Percentiles rank a stretch among this genome's conserved stretches.
phyloP scores from a whole-genome alignment of 2,113 vertebrate species.

The Silurus meridionalis region DNA sequence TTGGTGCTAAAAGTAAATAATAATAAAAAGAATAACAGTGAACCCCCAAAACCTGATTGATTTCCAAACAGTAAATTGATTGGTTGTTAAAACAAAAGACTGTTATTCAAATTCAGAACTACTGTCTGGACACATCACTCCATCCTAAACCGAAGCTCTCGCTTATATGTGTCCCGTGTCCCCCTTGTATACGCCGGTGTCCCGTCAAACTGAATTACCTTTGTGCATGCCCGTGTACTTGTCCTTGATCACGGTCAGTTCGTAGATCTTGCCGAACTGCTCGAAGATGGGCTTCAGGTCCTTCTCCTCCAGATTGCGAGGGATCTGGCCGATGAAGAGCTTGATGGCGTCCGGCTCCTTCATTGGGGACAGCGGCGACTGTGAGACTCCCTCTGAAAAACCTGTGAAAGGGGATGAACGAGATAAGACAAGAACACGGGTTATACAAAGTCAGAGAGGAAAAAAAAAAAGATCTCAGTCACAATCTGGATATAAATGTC shows the following conservation, averaged over 20 bases:
- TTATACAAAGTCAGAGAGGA: background rate
- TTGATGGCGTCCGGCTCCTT: constrained; percentile 99
- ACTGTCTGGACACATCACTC: constrained; percentile 16
- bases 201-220: constrained; percentile 74
- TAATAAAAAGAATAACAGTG: background rate
- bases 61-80: background rate
- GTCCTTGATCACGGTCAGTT: constrained; percentile 99
- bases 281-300: constrained; percentile 99
- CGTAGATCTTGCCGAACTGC: constrained; percentile 99
- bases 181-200: constrained; percentile 23
- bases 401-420: background rate
- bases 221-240: constrained; percentile 99
- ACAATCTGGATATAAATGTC: background rate
- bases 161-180: constrained; percentile 25
- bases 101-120: background rate
- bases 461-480: background rate
- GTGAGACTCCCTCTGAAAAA: background rate
- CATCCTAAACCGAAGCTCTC: background rate
- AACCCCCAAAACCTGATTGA: too few species aligned
- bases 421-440: background rate
- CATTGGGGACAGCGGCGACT: constrained; percentile 78
- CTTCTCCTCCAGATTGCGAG: constrained; percentile 99
- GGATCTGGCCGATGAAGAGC: constrained; percentile 99
- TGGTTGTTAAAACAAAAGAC: background rate
- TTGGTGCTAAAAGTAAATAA: background rate